These are phyloP conservation scores for Coelopa pilipes DNA, from an alignment of 2,888 invertebrate genomes.

Conservation along the genomic window DNA sequence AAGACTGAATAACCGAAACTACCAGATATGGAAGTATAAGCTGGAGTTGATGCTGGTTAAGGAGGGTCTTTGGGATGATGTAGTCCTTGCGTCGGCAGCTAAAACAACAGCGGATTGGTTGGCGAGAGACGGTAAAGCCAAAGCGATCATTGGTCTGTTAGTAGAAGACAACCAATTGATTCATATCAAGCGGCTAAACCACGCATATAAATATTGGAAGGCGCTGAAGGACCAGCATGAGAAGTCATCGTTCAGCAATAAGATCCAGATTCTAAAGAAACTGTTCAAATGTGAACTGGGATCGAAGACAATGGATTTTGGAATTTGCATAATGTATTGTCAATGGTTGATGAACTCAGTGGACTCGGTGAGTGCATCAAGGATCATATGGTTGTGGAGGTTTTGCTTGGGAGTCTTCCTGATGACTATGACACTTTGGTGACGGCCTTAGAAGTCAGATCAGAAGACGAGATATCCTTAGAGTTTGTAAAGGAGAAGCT, in stretches of 20 bases:
- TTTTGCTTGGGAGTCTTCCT: conserved; percentile 16
- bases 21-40: conserved; percentile 37
- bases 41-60: conserved; percentile 33
- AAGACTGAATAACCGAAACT: conserved; percentile 35
- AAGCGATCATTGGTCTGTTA: conserved; percentile 20
- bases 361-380: background rate
- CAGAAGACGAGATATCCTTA: background rate
- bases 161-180: conserved; percentile 53
- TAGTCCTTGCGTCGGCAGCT: conserved; percentile 3
- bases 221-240: conserved; percentile 10
- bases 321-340: conserved; percentile 1
- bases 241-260: conserved; percentile 9
- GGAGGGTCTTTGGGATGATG: conserved; percentile 30
- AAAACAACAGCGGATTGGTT: conserved; percentile 19
- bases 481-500: conserved; percentile 2
- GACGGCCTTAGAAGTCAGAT: background rate
- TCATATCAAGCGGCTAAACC: conserved; percentile 3
- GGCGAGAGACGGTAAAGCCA: conserved; percentile 21
- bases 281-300: background rate
- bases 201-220: background rate
- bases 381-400: conserved; percentile 8
- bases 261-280: conserved; percentile 39
- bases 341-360: conserved; percentile 2
- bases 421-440: conserved; percentile 9
- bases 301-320: background rate